Conservation (phyloP, 2,113 vertebrate species). For the Notothenia rossii region DNA sequence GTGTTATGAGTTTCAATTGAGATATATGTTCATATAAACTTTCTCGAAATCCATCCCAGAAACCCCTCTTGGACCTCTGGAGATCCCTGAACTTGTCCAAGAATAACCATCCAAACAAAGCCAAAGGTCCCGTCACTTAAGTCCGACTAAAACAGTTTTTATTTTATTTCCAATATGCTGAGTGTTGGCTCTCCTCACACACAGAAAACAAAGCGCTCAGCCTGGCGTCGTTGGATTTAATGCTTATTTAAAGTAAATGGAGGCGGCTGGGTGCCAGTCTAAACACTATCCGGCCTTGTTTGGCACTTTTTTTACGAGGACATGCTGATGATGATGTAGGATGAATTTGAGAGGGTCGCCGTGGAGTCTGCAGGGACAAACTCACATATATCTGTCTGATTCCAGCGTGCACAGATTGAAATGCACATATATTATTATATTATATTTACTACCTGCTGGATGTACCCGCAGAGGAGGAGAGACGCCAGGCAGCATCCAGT, state of each 20-base stretch:
- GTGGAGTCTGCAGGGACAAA: conserved; percentile 41
- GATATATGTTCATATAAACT: background rate
- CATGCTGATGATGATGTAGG: conserved; percentile 58
- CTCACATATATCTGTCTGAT: conserved; percentile 30
- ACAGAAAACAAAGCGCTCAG: conserved; percentile 17
- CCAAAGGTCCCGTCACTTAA: background rate
- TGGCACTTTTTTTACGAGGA: conserved; percentile 66
- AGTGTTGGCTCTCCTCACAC: conserved; percentile 4
- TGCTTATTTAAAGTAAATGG: conserved; percentile 78
- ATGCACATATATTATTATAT: background rate
- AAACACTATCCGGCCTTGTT: conserved; percentile 72
- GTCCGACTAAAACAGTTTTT: conserved; percentile 20
- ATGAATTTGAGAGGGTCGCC: conserved; percentile 50
- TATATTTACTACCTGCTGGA: conserved; percentile 55
- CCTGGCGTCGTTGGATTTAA: conserved; percentile 77
- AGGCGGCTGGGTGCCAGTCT: conserved; percentile 69
- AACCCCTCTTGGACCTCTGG: background rate
- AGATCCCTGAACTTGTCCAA: background rate
- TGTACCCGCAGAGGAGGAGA: background rate
- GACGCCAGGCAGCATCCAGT: background rate
- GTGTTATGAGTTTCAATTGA: background rate
- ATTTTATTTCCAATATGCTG: conserved; percentile 21
- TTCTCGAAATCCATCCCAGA: background rate
- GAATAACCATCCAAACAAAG: background rate
- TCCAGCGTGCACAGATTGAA: conserved; percentile 28